Evolutionary conservation across 2,888 invertebrate genomes (phyloP).

Genomic region (Philopedon plagiatum): DNA sequence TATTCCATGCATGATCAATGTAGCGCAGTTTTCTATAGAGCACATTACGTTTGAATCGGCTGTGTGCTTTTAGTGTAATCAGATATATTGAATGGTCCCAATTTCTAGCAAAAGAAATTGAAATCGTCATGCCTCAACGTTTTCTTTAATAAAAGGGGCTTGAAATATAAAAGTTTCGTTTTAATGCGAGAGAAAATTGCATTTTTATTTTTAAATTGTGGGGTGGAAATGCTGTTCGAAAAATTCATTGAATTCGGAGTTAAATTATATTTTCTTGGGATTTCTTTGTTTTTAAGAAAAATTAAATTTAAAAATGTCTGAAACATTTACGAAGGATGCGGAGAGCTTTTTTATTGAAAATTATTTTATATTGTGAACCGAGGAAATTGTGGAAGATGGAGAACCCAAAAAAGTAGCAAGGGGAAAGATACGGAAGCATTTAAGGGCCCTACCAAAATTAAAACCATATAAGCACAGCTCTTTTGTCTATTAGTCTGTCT

Average conservation of each 20-base stretch:
- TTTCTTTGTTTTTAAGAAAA: not conserved
- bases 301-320: not conserved
- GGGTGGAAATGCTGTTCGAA: slow-evolving; percentile 31
- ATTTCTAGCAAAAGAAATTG: slow-evolving; percentile 55
- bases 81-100: slow-evolving; percentile 58
- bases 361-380: too few species aligned
- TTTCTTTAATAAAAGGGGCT: slow-evolving; percentile 50
- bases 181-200: slow-evolving; percentile 47
- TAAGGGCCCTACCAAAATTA: too few species aligned
- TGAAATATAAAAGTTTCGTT: slow-evolving; percentile 46
- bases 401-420: too few species aligned
- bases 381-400: too few species aligned
- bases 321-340: not conserved
- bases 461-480: too few species aligned
- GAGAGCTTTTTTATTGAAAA: not conserved
- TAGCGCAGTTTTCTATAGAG: slow-evolving; percentile 47
- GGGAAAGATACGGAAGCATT: too few species aligned
- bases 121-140: slow-evolving; percentile 57
- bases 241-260: slow-evolving; percentile 10
- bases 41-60: slow-evolving; percentile 38
- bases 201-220: slow-evolving; percentile 51
- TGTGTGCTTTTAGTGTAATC: slow-evolving; percentile 57
- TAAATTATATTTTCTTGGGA: slow-evolving; percentile 7
- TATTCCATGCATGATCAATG: slow-evolving; percentile 60
- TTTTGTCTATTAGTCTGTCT: too few species aligned